A percentile compares a stretch with the other conserved stretches of the same genome.
Evolutionary conservation across 2,113 vertebrate genomes (phyloP).

Genomic region (Neoarius graeffei): DNA sequence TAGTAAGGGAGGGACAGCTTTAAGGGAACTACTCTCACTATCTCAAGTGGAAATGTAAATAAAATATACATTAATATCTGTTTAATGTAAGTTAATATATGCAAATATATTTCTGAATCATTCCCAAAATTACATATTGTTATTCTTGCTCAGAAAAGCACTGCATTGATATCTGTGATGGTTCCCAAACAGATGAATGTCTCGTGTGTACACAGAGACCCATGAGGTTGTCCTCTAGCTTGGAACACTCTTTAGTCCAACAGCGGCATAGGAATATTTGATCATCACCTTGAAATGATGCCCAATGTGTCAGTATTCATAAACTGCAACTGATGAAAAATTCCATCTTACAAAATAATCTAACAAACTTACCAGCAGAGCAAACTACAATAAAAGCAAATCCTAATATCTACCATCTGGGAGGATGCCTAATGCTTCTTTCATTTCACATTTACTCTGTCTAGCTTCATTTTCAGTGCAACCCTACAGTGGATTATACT

Average conservation of each 20-base stretch:
- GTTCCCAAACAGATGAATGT: conserved; percentile 26
- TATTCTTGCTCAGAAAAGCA: not conserved
- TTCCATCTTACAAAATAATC: conserved; percentile 37
- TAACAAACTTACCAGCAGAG: conserved; percentile 29
- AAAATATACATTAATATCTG: conserved; percentile 35
- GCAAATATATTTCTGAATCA: conserved; percentile 20
- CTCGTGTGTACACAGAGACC: conserved; percentile 17
- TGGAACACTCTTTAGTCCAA: conserved; percentile 32
- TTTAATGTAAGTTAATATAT: not conserved
- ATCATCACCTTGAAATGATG: conserved; percentile 41
- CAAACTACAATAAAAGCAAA: conserved; percentile 42
- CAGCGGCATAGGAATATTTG: conserved; percentile 45
- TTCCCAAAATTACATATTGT: not conserved
- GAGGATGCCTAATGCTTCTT: conserved; percentile 25
- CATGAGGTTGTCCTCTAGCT: conserved; percentile 45
- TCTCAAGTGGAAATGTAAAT: conserved; percentile 18
- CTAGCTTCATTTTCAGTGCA: not conserved
- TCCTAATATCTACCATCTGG: conserved; percentile 30
- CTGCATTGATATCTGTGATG: conserved; percentile 25
- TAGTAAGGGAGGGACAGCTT: conserved; percentile 44
- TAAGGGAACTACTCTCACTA: not conserved
- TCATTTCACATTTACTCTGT: conserved; percentile 26
- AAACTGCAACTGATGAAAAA: conserved; percentile 39
- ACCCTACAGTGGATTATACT: not conserved
- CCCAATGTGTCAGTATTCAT: conserved; percentile 42